A percentile compares a stretch with the other conserved stretches of the same genome.
Evolutionary conservation across 2,797 vertebrate genomes (phyloP).

Genomic region (Siniperca obscura): DNA sequence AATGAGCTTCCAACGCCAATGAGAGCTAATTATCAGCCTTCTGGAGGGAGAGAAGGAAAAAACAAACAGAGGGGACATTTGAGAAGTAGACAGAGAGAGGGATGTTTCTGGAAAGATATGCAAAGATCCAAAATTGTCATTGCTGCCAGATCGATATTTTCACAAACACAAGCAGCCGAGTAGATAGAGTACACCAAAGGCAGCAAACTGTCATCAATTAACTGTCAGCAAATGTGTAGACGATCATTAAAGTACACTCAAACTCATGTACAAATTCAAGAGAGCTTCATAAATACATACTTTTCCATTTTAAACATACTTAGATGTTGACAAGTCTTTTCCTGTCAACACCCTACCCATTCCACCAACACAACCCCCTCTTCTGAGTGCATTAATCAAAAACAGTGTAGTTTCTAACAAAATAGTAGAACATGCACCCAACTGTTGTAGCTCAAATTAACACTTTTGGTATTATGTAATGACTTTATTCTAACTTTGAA

Average conservation of each 20-base stretch:
- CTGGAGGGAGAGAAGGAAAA: constrained; percentile 34
- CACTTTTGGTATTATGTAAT: not conserved
- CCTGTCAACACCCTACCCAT: not conserved
- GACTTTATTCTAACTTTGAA: not conserved
- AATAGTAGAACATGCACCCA: not conserved
- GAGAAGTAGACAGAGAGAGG: constrained; percentile 20
- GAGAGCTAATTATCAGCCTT: constrained; percentile 80
- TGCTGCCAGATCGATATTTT: constrained; percentile 51
- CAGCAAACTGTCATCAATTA: constrained; percentile 15
- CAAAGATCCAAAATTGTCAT: constrained; percentile 42
- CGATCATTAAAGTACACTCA: constrained; percentile 33
- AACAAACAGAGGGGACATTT: constrained; percentile 31
- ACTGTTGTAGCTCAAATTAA: constrained; percentile 5
- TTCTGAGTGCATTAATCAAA: not conserved
- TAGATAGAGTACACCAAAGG: constrained; percentile 8
- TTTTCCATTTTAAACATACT: constrained; percentile 5
- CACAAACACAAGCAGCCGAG: constrained; percentile 4
- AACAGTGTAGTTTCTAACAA: not conserved
- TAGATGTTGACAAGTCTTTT: constrained; percentile 4
- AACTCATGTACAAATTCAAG: not conserved
- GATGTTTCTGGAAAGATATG: constrained; percentile 42
- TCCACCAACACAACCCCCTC: not conserved
- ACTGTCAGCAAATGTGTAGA: constrained; percentile 14
- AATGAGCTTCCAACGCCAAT: constrained; percentile 80
- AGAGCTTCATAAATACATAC: not conserved